Evolutionary conservation across 2,113 vertebrate genomes (phyloP).

Genomic region (Gymnarchus niloticus): DNA sequence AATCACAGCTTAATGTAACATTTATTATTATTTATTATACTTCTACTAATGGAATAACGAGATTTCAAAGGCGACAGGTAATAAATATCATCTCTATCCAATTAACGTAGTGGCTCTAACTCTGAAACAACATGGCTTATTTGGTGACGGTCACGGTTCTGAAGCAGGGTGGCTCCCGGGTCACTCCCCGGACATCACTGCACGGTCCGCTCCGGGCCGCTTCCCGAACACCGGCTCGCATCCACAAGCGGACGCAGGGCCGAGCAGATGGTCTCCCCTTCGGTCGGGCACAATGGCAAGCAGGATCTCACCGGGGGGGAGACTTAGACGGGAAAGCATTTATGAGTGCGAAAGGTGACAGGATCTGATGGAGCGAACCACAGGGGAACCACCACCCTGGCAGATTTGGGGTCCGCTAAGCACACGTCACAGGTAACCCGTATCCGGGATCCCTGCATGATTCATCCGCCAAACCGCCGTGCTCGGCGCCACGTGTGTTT

Average conservation of each 20-base stretch:
- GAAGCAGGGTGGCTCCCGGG: too few relatives aligned
- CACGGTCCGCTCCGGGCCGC: background rate
- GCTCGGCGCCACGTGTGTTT: too few relatives aligned
- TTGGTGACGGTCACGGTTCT: background rate
- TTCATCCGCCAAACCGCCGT: too few relatives aligned
- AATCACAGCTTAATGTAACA: background rate
- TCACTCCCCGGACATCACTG: too few relatives aligned
- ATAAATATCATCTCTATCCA: background rate
- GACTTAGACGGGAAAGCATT: background rate
- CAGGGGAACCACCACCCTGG: too few relatives aligned
- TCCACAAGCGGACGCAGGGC: too few relatives aligned
- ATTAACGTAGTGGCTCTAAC: background rate
- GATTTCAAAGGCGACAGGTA: background rate
- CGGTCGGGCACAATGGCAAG: background rate
- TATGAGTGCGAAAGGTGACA: background rate
- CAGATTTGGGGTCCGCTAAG: too few relatives aligned
- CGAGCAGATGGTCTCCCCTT: constrained; percentile 3
- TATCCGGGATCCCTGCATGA: too few relatives aligned
- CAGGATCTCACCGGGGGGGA: background rate
- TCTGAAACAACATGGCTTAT: background rate
- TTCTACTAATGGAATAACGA: background rate
- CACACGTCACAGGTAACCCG: too few relatives aligned
- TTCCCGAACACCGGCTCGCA: too few relatives aligned
- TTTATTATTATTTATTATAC: background rate
- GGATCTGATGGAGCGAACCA: background rate